Percentiles rank a stretch among this genome's conserved stretches.
Conservation (phyloP, 1,140 invertebrate species). For the Pteromalus puparum region DNA sequence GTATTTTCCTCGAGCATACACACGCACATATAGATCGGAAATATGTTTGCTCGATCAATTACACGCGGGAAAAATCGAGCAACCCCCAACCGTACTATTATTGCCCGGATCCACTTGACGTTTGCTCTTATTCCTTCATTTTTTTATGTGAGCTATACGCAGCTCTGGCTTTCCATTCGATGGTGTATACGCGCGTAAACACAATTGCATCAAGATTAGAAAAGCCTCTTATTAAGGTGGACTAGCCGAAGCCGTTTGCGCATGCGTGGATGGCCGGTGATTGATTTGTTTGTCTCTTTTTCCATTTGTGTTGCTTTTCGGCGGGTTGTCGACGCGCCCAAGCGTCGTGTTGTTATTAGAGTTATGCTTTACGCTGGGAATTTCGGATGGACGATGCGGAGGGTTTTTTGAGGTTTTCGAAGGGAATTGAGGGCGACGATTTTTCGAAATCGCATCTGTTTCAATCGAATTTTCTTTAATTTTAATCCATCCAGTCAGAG, state of each 20-base stretch:
- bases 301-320: neutral
- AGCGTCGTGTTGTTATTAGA: neutral
- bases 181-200: neutral
- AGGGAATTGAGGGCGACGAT: neutral
- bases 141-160: neutral
- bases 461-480: neutral
- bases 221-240: neutral
- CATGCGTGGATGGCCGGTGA: neutral
- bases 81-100: neutral
- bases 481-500: too few species aligned
- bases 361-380: neutral
- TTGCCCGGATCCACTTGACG: neutral
- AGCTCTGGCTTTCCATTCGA: neutral
- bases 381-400: too few species aligned
- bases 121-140: neutral
- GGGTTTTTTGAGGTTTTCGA: neutral
- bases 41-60: slow-evolving; percentile 18
- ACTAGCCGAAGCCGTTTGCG: neutral
- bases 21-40: neutral
- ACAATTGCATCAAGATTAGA: neutral
- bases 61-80: slow-evolving; percentile 4
- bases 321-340: neutral
- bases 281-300: neutral
- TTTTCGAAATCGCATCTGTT: neutral
- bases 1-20: neutral